A percentile compares a stretch with the other conserved stretches of the same genome.
These are phyloP conservation scores for Xiphophorus maculatus DNA, from an alignment of 2,113 vertebrate species.

Conservation along the genomic window DNA sequence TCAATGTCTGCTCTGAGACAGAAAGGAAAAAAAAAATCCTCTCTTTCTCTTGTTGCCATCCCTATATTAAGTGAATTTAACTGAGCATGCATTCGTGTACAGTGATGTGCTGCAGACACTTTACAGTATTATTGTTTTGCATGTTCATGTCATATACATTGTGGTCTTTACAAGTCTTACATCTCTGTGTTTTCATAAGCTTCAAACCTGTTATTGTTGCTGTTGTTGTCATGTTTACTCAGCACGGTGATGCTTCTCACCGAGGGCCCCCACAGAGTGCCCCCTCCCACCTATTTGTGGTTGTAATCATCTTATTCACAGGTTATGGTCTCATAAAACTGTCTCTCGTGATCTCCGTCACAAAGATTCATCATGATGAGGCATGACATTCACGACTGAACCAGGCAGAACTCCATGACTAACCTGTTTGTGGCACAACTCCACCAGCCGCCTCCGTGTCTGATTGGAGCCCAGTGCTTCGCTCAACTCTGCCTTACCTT, in stretches of 20 bases:
- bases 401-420: constrained; percentile 41
- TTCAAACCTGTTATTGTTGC: constrained; percentile 61
- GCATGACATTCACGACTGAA: constrained; percentile 44
- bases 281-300: constrained; percentile 40
- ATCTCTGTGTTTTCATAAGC: constrained; percentile 61
- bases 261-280: constrained; percentile 1
- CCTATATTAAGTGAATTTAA: constrained; percentile 35
- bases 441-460: constrained; percentile 38
- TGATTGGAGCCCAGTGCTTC: constrained; percentile 19
- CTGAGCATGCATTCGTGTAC: background rate
- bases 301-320: constrained; percentile 66
- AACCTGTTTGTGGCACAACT: constrained; percentile 47
- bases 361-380: constrained; percentile 46
- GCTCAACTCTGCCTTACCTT: constrained; percentile 36
- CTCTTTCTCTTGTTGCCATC: constrained; percentile 47
- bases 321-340: constrained; percentile 63
- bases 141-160: constrained; percentile 64
- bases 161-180: constrained; percentile 59
- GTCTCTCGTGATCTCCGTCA: constrained; percentile 56
- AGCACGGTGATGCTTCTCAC: constrained; percentile 47
- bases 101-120: constrained; percentile 18
- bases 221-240: constrained; percentile 65
- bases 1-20: constrained; percentile 73
- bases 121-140: constrained; percentile 60
- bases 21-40: constrained; percentile 34